Percentiles rank a stretch among this genome's conserved stretches.
Conservation (phyloP, 2,797 vertebrate genomes). For the Oceanodroma leucorhoa region DNA sequence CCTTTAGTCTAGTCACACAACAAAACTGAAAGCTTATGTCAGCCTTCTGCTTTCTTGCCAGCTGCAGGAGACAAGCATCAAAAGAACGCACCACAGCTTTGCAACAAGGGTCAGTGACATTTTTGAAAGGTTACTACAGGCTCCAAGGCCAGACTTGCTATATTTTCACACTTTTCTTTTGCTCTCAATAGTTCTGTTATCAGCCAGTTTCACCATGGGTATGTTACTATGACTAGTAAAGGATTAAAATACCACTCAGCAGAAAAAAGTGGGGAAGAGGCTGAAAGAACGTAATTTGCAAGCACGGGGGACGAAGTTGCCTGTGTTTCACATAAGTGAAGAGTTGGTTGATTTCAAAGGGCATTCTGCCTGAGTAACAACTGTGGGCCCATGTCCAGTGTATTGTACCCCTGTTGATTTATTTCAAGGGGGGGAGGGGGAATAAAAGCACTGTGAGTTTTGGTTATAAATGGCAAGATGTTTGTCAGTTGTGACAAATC, state of each 20-base stretch:
- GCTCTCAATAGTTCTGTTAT: background rate
- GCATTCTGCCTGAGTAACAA: background rate
- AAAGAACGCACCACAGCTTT: background rate
- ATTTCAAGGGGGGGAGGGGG: too few relatives aligned
- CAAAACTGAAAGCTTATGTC: background rate
- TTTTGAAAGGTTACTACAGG: background rate
- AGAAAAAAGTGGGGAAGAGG: background rate
- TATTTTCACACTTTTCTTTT: background rate
- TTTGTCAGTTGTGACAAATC: background rate
- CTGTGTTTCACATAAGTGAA: background rate
- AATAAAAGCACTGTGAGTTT: background rate
- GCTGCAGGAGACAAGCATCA: background rate
- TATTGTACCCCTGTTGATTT: background rate
- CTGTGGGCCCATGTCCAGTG: background rate
- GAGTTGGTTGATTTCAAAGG: background rate
- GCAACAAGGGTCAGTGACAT: background rate
- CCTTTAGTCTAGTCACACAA: background rate
- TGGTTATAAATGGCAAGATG: background rate
- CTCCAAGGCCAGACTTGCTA: background rate
- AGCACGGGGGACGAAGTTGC: background rate
- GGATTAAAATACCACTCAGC: background rate
- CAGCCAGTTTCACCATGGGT: background rate
- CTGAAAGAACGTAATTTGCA: background rate
- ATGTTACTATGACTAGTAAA: background rate
- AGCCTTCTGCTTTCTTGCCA: background rate